phyloP scores from a whole-genome alignment of 2,888 invertebrate genomes.

The Deladenus siricidicola region DNA sequence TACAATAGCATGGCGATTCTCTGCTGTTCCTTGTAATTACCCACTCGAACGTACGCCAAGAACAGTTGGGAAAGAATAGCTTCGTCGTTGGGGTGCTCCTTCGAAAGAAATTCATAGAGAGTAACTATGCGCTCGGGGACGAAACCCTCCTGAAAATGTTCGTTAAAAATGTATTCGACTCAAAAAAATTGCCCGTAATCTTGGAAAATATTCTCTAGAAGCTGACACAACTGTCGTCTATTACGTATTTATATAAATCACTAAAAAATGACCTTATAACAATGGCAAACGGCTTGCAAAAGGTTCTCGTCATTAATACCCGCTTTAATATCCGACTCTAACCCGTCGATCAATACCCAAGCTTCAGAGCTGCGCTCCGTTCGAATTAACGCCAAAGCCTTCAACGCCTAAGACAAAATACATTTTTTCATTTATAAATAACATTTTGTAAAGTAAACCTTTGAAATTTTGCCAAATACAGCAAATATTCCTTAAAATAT shows the following conservation, averaged over 20 bases:
- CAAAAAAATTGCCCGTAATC: too few relatives aligned
- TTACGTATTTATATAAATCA: not conserved
- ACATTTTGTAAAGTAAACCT: not conserved
- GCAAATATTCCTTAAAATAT: not conserved
- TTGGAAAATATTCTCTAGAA: too few relatives aligned
- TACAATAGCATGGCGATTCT: slow-evolving; percentile 79
- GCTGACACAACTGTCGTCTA: too few relatives aligned
- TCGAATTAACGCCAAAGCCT: slow-evolving; percentile 79
- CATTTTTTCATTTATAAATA: not conserved
- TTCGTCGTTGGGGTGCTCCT: slow-evolving; percentile 76
- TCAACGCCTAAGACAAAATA: slow-evolving; percentile 64
- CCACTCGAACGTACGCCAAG: slow-evolving; percentile 84
- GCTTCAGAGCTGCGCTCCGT: slow-evolving; percentile 73
- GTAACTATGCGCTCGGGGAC: slow-evolving; percentile 68
- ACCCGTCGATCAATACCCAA: slow-evolving; percentile 66
- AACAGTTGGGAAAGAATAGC: slow-evolving; percentile 86
- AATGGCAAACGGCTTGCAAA: slow-evolving; percentile 86
- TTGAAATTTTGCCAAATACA: not conserved
- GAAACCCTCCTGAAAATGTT: slow-evolving; percentile 58
- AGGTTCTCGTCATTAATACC: slow-evolving; percentile 80
- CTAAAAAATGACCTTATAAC: slow-evolving; percentile 65
- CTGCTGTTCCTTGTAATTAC: slow-evolving; percentile 65
- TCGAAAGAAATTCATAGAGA: slow-evolving; percentile 79
- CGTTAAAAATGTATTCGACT: not conserved
- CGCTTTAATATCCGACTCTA: slow-evolving; percentile 65